Conservation (phyloP, 2,113 vertebrate genomes). For the Hippoglossus stenolepis region DNA sequence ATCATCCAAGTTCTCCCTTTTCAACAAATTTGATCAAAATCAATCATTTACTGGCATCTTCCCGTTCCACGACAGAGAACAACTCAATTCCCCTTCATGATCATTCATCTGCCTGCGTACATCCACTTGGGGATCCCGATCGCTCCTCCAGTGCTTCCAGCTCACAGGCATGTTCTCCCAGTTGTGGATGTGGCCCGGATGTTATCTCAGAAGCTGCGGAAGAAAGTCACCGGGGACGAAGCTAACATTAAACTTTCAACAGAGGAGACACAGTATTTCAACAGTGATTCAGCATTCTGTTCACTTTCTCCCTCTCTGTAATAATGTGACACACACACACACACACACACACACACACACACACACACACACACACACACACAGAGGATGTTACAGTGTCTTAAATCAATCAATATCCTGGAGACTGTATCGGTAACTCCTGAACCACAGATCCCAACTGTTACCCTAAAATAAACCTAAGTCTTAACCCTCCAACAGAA, state of each 20-base stretch:
- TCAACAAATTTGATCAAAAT: constrained; percentile 60
- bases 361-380: too few relatives aligned
- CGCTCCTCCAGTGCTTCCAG: constrained; percentile 23
- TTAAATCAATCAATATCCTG: too few relatives aligned
- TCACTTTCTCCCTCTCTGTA: constrained; percentile 16
- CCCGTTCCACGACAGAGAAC: not conserved
- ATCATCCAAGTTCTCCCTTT: constrained; percentile 42
- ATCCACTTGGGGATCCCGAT: not conserved
- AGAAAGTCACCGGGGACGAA: constrained; percentile 44
- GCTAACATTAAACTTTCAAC: constrained; percentile 45
- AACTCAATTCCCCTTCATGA: not conserved
- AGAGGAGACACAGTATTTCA: constrained; percentile 39
- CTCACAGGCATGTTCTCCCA: not conserved
- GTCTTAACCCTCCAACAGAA: too few relatives aligned
- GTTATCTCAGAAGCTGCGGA: constrained; percentile 40
- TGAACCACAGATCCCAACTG: too few relatives aligned
- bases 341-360: too few relatives aligned
- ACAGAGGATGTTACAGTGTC: too few relatives aligned
- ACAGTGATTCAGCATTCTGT: constrained; percentile 51
- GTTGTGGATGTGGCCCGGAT: constrained; percentile 1
- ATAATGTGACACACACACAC: too few relatives aligned
- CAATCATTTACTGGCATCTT: constrained; percentile 27
- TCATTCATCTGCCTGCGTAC: not conserved
- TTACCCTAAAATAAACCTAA: too few relatives aligned
- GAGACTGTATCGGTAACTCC: too few relatives aligned